A percentile compares a stretch with the other conserved stretches of the same genome.
phyloP scores from a whole-genome alignment of 2,797 vertebrate species.

The Allobates femoralis region DNA sequence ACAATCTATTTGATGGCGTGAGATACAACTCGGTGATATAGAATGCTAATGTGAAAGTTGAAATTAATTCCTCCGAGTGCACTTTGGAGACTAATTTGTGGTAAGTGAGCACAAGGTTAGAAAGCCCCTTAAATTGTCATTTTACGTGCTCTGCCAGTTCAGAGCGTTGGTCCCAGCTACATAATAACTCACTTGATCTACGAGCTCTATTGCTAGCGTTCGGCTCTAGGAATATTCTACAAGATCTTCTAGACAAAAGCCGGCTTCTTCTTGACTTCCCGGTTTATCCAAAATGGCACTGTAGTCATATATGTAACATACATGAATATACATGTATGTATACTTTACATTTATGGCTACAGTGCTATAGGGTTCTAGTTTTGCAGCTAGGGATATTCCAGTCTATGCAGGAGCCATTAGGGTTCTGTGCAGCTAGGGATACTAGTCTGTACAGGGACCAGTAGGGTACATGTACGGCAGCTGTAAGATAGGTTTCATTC shows the following conservation, averaged over 20 bases:
- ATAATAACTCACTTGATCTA: slow-evolving; percentile 42
- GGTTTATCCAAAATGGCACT: not conserved
- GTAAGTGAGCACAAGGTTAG: slow-evolving; percentile 57
- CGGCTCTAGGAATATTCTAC: not conserved
- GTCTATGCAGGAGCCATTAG: too few relatives aligned
- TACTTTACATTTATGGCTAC: too few relatives aligned
- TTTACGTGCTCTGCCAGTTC: slow-evolving; percentile 51
- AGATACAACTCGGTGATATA: slow-evolving; percentile 42
- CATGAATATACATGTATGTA: too few relatives aligned
- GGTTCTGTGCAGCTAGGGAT: too few relatives aligned
- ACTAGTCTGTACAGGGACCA: too few relatives aligned
- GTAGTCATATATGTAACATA: not conserved
- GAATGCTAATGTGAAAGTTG: slow-evolving; percentile 45
- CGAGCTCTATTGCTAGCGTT: not conserved
- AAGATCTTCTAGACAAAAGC: not conserved
- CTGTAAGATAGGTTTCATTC: too few relatives aligned
- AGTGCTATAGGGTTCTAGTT: too few relatives aligned
- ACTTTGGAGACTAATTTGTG: slow-evolving; percentile 58
- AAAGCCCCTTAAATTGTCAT: slow-evolving; percentile 57
- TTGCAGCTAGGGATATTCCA: too few relatives aligned
- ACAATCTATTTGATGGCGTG: slow-evolving; percentile 36
- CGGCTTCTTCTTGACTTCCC: not conserved
- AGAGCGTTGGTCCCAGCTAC: slow-evolving; percentile 28
- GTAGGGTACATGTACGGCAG: too few relatives aligned
- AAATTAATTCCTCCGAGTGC: slow-evolving; percentile 52